Percentiles rank a stretch among this genome's conserved stretches.
phyloP scores from a whole-genome alignment of 2,888 invertebrate genomes.

The Thelaira solivaga region DNA sequence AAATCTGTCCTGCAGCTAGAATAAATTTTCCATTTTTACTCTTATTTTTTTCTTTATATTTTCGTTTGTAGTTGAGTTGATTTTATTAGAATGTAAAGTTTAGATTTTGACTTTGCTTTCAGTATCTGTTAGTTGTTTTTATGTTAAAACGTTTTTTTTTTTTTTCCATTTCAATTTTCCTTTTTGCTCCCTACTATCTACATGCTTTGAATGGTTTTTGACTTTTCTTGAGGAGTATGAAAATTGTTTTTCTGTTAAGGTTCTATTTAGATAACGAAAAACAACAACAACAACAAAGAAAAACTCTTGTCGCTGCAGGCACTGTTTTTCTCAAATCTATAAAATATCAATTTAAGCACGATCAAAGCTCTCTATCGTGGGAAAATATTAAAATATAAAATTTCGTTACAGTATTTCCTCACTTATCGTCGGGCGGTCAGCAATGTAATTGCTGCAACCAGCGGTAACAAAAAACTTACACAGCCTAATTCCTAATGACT shows the following conservation, averaged over 20 bases:
- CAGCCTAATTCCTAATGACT: slow-evolving; percentile 50
- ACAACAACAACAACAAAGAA: slow-evolving; percentile 20
- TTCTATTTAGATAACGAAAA: slow-evolving; percentile 20
- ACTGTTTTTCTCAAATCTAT: slow-evolving; percentile 60
- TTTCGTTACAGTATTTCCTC: slow-evolving; percentile 16
- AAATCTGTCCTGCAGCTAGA: slow-evolving; percentile 62
- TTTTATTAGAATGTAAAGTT: slow-evolving; percentile 41
- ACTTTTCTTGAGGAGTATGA: slow-evolving; percentile 13
- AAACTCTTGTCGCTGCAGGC: slow-evolving; percentile 58
- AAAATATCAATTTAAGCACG: slow-evolving; percentile 63
- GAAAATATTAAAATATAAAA: slow-evolving; percentile 54
- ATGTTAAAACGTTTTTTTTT: slow-evolving; percentile 2
- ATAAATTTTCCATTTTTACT: slow-evolving; percentile 19
- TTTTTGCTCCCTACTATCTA: neutral
- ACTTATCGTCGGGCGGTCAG: slow-evolving; percentile 13
- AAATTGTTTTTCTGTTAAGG: slow-evolving; percentile 33
- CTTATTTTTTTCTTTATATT: neutral
- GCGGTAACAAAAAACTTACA: neutral
- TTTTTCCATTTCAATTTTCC: slow-evolving; percentile 19
- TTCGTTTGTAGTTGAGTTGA: slow-evolving; percentile 19
- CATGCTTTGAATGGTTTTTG: neutral
- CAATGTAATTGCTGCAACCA: neutral
- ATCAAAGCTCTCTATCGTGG: slow-evolving; percentile 60
- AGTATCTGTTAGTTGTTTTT: slow-evolving; percentile 18
- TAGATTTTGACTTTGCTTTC: no score